Conservation (phyloP, 92 coral and sea anemone genomes). For the Diadumene lineata region DNA sequence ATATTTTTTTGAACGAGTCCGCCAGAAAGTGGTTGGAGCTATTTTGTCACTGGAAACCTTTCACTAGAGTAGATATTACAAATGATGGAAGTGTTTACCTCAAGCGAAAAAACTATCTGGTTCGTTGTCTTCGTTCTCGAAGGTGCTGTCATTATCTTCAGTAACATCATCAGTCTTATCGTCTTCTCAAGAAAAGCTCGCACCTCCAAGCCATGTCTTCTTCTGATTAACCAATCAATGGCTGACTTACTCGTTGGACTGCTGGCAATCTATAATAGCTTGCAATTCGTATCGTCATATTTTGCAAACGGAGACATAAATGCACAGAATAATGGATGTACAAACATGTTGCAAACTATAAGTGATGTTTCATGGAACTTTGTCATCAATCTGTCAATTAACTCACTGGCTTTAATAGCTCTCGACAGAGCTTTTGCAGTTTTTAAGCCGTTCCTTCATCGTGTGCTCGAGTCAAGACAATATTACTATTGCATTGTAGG, state of each 20-base stretch:
- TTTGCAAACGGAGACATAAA: too few species aligned
- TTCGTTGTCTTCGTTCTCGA: neutral
- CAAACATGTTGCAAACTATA: too few species aligned
- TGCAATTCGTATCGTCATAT: too few species aligned
- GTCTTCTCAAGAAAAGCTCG: neutral
- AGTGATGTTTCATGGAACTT: neutral
- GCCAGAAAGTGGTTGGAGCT: too few species aligned
- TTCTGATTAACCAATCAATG: neutral
- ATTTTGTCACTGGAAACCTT: too few species aligned
- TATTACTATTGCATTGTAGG: neutral
- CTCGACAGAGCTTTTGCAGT: slow-evolving; percentile 2
- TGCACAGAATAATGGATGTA: too few species aligned
- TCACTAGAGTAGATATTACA: too few species aligned
- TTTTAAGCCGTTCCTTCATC: neutral
- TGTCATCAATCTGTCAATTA: neutral
- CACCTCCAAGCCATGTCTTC: neutral
- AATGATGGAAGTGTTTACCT: neutral
- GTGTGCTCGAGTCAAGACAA: neutral
- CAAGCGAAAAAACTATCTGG: neutral
- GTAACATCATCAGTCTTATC: neutral
- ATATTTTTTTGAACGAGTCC: too few species aligned
- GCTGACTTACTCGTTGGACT: neutral
- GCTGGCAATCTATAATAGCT: too few species aligned
- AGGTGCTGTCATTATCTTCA: neutral
- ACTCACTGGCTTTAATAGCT: neutral